Evolutionary conservation across 2,113 vertebrate species (phyloP), one percentile per base, ranked within the genome.

Genomic region (Engraulis encrasicolus): DNA sequence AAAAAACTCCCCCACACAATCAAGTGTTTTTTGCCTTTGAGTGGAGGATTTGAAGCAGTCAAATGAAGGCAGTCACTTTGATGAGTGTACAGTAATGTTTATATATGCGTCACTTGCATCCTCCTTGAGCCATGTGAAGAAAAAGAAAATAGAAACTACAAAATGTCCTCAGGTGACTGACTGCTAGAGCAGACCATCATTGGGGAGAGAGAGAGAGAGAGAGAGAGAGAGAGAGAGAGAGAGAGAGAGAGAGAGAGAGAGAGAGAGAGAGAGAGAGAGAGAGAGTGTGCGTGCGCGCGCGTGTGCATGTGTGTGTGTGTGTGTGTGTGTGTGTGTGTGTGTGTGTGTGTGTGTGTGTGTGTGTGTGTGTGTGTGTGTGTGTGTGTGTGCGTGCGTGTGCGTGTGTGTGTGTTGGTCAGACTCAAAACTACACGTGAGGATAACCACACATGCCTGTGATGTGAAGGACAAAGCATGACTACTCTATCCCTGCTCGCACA

Each of bases 11-110:
- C 58, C n/a, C 58, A 27, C n/a, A 87, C 61, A 78, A 50, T 58
- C 49, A 83, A 71, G 81, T 31, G n/a, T n/a, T n/a, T 78, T 49
- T 58, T 40, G 81, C 80, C 58, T 83, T 19, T 61, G 50, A 85
- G 84, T 50, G 27, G 61, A 87, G 78, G 49, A 85, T 81, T 79
- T 27, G 66, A 14, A 27, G 27, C 5, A 18, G 11, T 80, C 19
- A 80, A 80, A 81, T 82, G 45, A 83, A 52, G 48, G 17, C 52
- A 48, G 82, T 79, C 50, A 84, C 36, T 78, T 85, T 50, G n/a
- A n/a, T 34, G 36, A 71, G 27, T 71, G 61, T n/a, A n/a, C n/a
- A n/a, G n/a, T 27, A 71, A 27, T 6, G 9, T 71, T 23, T 71
- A 71, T 27, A 31, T 71, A 71, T 71, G 27, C 19, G 52, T 54